Evolutionary conservation across 2,888 invertebrate species (phyloP).

Genomic region (Ophraella communa): DNA sequence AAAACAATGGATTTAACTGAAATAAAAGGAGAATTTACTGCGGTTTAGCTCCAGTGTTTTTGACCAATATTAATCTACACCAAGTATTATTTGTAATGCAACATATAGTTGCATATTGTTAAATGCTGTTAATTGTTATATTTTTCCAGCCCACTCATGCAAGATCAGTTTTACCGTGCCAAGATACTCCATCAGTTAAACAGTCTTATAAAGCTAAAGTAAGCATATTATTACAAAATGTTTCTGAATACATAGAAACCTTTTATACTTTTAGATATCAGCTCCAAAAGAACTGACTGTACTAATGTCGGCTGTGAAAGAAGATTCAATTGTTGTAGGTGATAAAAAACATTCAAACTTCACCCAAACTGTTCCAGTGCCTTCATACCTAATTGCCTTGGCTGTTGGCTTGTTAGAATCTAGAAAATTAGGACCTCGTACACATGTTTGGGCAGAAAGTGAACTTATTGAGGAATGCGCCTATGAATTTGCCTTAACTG

Average conservation of each 20-base stretch:
- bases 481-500: constrained; percentile 89
- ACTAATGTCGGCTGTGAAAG: constrained; percentile 85
- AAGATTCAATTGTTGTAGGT: constrained; percentile 57
- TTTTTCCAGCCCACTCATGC: constrained; percentile 81
- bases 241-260: neutral
- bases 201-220: constrained; percentile 72
- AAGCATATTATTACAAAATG: constrained; percentile 46
- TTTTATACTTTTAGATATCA: constrained; percentile 62
- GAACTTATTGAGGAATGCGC: constrained; percentile 82
- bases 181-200: constrained; percentile 91
- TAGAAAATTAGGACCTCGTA: constrained; percentile 78
- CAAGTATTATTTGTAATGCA: too few relatives aligned
- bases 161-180: constrained; percentile 88
- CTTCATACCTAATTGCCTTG: constrained; percentile 88
- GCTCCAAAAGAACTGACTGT: constrained; percentile 79
- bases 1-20: too few relatives aligned
- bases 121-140: constrained; percentile 16
- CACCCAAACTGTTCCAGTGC: constrained; percentile 81
- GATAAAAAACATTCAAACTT: constrained; percentile 66
- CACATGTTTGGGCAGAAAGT: constrained; percentile 89
- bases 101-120: neutral
- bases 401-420: constrained; percentile 84
- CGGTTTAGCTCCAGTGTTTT: too few relatives aligned
- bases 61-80: too few relatives aligned
- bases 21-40: too few relatives aligned